phyloP scores from a whole-genome alignment of 2,888 invertebrate genomes.

The Stenichneumon culpator region DNA sequence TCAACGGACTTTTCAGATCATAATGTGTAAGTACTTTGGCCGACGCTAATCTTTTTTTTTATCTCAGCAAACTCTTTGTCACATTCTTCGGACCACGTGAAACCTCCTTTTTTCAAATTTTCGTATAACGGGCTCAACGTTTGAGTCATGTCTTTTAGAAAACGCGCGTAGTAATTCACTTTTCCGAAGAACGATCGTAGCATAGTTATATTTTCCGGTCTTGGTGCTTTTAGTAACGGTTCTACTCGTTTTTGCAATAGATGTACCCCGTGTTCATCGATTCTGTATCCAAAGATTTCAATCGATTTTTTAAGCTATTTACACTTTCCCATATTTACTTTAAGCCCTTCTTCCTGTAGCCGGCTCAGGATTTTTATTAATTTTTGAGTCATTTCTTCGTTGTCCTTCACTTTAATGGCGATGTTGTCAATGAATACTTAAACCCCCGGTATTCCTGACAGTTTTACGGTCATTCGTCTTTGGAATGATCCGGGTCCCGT shows the following conservation, averaged over 20 bases:
- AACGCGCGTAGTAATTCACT: constrained; percentile 37
- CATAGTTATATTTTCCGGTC: constrained; percentile 20
- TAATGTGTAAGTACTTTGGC: constrained; percentile 46
- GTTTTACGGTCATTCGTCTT: constrained; percentile 50
- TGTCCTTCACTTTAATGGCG: constrained; percentile 14
- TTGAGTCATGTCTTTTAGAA: constrained; percentile 28
- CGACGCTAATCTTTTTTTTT: constrained; percentile 22
- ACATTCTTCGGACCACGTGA: constrained; percentile 19
- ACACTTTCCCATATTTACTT: constrained; percentile 36
- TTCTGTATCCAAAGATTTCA: constrained; percentile 18
- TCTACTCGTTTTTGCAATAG: constrained; percentile 26
- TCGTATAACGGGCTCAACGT: constrained; percentile 35
- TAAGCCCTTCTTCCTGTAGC: constrained; percentile 31
- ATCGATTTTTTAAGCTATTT: constrained; percentile 32
- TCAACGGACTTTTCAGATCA: constrained; percentile 46
- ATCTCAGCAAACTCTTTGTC: constrained; percentile 16
- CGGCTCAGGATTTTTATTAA: constrained; percentile 29
- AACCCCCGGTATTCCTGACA: constrained; percentile 42
- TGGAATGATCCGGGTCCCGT: constrained; percentile 61
- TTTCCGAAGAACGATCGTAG: constrained; percentile 38
- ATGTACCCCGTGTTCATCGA: constrained; percentile 32
- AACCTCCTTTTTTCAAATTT: constrained; percentile 23
- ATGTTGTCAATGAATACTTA: constrained; percentile 53
- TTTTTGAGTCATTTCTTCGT: constrained; percentile 22
- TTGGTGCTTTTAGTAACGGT: constrained; percentile 20